Base-by-base conservation (phyloP, 1,140 invertebrate genomes). In the Drosophila virilis region DNA sequence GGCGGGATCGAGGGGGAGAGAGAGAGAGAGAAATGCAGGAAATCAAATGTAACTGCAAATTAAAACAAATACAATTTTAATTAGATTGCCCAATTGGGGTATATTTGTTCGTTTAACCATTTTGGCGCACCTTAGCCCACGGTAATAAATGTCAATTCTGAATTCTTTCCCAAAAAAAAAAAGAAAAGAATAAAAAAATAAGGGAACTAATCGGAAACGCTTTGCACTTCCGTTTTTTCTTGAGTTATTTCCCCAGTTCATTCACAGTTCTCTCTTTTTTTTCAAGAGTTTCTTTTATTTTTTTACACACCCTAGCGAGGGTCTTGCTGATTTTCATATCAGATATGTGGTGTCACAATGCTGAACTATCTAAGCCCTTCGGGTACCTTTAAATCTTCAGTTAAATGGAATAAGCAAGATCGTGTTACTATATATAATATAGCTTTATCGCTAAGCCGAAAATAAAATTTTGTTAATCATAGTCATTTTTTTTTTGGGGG, bases 181-280 rank as follows among this genome's bases (percentile, higher is more conserved):
- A 38, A 37, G n/a, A 64, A 28, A 5, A 32, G 1, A 37, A 50
- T 33, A 40, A 58, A 43, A 43, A 45, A 60, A 10, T 15, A 22
- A 15, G 33, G 37, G 4, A 54, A 38, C 54, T 46, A 75, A 60
- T 78, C 70, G 57, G 60, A 74, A 78, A 58, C 66, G 75, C 58
- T 74, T 62, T 62, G 71, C 70, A 78, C 80, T 82, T 82, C 80
- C 80, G 80, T 68, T 70, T 74, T 81, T 59, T 43, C 61, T 37
- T 60, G 13, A 55, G 43, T 71, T 43, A 22, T 46, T 60, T 51
- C 10, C 15, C 8, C 5, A 28, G 38, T 54, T 68, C 60, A 35
- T 37, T 54, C 55, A 52, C 35, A 22, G 12, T 54, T 33, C 55
- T 52, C 42, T 59, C n/a, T 54, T 32, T 52, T 38, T 59, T 17